These are phyloP conservation scores for Hemibagrus guttatus DNA, from an alignment of 2,797 vertebrate genomes.

Conservation along the genomic window DNA sequence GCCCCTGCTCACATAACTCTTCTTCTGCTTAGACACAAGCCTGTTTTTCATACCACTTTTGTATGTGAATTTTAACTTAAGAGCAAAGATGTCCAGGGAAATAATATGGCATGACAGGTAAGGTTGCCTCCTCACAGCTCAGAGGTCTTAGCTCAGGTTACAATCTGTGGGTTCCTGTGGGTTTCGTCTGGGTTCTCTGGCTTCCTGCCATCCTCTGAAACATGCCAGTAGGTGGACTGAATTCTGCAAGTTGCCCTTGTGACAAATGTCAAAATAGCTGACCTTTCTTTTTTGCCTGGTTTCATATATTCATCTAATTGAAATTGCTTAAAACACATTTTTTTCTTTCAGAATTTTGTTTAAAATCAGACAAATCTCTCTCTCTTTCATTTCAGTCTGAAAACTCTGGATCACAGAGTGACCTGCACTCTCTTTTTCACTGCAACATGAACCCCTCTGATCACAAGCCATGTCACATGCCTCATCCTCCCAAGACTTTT, in stretches of 20 bases:
- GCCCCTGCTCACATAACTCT: background rate
- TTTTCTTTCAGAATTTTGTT: background rate
- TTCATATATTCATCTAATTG: background rate
- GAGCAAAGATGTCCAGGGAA: background rate
- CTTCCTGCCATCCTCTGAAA: background rate
- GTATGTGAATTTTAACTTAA: background rate
- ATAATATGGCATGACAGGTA: background rate
- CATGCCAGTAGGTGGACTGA: background rate
- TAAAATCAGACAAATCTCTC: background rate
- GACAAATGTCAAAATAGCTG: background rate
- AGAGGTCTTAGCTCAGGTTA: background rate
- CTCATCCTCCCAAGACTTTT: conserved; percentile 15
- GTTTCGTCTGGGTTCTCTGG: background rate
- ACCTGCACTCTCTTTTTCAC: conserved; percentile 20
- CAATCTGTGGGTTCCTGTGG: background rate
- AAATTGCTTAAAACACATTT: background rate
- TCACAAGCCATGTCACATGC: conserved; percentile 7
- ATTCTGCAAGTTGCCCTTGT: background rate
- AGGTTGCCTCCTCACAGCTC: background rate
- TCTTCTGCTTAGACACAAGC: background rate
- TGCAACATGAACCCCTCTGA: conserved; percentile 12
- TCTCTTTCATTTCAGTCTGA: background rate
- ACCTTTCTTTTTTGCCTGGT: background rate
- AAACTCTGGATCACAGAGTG: conserved; percentile 5
- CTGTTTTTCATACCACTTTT: background rate